Conservation (phyloP, 2,113 vertebrate species). For the Pterocles orientalis region DNA sequence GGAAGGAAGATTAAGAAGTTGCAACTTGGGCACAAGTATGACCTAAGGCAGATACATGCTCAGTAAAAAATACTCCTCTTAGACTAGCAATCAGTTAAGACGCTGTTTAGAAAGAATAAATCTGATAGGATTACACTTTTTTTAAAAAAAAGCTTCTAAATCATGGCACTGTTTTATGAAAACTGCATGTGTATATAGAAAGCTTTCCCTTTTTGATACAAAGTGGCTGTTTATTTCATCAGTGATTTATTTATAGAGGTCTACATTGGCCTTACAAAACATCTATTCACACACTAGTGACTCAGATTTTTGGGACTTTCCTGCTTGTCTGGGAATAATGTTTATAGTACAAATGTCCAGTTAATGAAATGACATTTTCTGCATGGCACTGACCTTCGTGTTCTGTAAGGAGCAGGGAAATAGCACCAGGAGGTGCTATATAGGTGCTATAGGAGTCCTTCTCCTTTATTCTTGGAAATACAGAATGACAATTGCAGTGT, state of each 20-base stretch:
- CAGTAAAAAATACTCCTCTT: neutral
- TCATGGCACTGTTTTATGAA: constrained; percentile 8
- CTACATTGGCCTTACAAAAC: constrained; percentile 64
- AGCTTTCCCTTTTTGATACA: constrained; percentile 27
- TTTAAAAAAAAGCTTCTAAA: neutral
- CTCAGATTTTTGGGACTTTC: constrained; percentile 73
- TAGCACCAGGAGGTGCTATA: neutral
- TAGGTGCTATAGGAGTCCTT: neutral
- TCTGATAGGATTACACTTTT: neutral
- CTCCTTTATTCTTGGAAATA: constrained; percentile 6
- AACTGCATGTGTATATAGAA: neutral
- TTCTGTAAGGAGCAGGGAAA: constrained; percentile 1
- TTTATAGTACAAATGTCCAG: constrained; percentile 46
- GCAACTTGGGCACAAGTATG: neutral
- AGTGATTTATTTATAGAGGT: constrained; percentile 66
- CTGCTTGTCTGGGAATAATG: constrained; percentile 60
- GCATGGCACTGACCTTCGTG: constrained; percentile 31
- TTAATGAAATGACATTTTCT: constrained; percentile 58
- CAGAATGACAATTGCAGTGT: neutral
- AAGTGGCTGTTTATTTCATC: constrained; percentile 60
- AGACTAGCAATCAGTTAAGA: neutral
- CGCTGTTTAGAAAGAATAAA: neutral
- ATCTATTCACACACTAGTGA: constrained; percentile 69
- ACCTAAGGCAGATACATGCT: neutral
- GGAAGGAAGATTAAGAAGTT: neutral